Conservation (phyloP, 2,113 vertebrate genomes). For the Aegotheles bennettii region DNA sequence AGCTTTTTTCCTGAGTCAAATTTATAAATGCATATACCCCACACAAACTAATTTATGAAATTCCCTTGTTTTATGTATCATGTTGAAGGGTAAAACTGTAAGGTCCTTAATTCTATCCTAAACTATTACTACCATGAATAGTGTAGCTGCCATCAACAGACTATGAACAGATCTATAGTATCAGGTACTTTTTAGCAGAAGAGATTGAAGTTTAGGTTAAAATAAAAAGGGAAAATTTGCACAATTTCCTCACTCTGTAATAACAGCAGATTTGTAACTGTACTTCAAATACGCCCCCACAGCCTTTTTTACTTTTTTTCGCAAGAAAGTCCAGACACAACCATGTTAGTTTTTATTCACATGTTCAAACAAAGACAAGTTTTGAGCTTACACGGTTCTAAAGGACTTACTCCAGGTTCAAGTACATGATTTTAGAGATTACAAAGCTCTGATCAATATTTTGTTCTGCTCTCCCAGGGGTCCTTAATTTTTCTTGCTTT, state of each 20-base stretch:
- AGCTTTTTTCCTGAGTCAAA: neutral
- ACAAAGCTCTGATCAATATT: slow-evolving; percentile 22
- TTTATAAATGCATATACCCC: neutral
- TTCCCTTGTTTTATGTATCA: neutral
- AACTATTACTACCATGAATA: neutral
- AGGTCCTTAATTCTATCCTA: neutral
- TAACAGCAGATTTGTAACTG: neutral
- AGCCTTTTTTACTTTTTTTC: neutral
- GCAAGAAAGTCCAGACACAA: neutral
- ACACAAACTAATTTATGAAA: neutral
- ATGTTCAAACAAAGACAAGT: neutral
- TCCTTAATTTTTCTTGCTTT: neutral
- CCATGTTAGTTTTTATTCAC: neutral
- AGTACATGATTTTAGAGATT: neutral
- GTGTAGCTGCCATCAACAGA: neutral
- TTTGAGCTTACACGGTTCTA: slow-evolving; percentile 2
- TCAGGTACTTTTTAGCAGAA: neutral
- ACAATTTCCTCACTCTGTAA: neutral
- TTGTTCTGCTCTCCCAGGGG: neutral
- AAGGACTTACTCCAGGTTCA: neutral
- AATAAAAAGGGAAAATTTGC: neutral
- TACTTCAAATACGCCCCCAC: neutral
- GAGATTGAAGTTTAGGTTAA: neutral
- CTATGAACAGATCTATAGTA: neutral
- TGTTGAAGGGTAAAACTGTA: neutral